Base-by-base conservation (phyloP, 1,140 invertebrate genomes). In the Amyelois transitella region DNA sequence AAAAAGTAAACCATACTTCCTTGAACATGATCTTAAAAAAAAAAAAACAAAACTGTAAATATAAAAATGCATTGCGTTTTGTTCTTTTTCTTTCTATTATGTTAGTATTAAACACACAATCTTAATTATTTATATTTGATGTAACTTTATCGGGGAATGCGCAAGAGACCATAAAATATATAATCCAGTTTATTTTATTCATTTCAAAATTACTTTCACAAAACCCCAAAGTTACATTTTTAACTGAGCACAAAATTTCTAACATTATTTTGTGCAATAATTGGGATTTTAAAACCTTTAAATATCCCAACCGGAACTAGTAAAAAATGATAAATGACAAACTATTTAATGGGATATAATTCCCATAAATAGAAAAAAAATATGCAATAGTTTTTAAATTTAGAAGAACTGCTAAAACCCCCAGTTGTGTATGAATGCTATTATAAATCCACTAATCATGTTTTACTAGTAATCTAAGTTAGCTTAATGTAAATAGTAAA, bases 41-140 rank as follows among this genome's bases (percentile, higher is more conserved):
- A n/a, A n/a, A n/a, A n/a, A 54, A 60, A 53, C 43, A 55, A 43
- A 32, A 19, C 54, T n/a, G n/a, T n/a, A 54, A 43, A 12, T 53
- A 38, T n/a, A n/a, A 1, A 10, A 8, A 32, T 51, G 20, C n/a
- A n/a, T n/a, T 43, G 49, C 22, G 51, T 24, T 49, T 55, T 50
- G 58, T 55, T 57, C 51, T 51, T 52, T 14, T 18, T n/a, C 6
- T 21, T 48, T n/a, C 18, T 48, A 45, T 48, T n/a, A 48, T 47
- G 60, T 62, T 67, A 62, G 62, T 72, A 59, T 69, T 64, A 53
- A 65, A 76, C 71, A 76, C 68, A 73, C 71, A 71, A 57, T 64
- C 66, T 76, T 74, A 75, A 58, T 18, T n/a, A 53, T 32, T 48
- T 53, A 53, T 58, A 61, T 7, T 54, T 65, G 25, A 32, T 14